These are phyloP conservation scores for Psittacula cyanocephala DNA, from an alignment of 2,113 vertebrate species.

Conservation along the genomic window DNA sequence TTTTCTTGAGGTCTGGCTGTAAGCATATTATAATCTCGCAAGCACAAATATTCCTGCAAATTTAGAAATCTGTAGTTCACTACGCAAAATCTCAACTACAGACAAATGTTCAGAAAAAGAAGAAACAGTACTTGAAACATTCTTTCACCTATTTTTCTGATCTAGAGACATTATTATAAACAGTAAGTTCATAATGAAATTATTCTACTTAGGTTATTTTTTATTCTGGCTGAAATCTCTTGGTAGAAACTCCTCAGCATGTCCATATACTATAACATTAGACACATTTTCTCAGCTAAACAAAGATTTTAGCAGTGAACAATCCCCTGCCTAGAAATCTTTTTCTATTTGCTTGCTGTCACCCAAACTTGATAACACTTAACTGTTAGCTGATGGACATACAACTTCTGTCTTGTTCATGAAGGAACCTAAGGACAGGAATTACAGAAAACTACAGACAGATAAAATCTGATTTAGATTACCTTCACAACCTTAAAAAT, in stretches of 20 bases:
- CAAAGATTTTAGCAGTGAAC: conserved; percentile 1
- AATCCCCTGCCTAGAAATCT: background rate
- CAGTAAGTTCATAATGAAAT: background rate
- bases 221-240: background rate
- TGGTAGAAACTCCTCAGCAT: background rate
- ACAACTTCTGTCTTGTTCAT: background rate
- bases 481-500: background rate
- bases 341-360: conserved; percentile 11
- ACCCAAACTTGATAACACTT: background rate
- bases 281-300: background rate
- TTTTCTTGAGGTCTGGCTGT: background rate
- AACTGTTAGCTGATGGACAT: conserved; percentile 11
- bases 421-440: background rate
- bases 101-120: background rate
- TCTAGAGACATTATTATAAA: background rate
- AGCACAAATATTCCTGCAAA: background rate
- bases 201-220: conserved; percentile 21
- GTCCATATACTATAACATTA: background rate
- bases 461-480: background rate
- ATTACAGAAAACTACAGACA: background rate
- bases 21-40: background rate
- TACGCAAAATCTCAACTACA: background rate
- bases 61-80: background rate
- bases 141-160: background rate
- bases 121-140: background rate